phyloP scores from a whole-genome alignment of 2,888 invertebrate genomes.

The Mesorhabditis belari region DNA sequence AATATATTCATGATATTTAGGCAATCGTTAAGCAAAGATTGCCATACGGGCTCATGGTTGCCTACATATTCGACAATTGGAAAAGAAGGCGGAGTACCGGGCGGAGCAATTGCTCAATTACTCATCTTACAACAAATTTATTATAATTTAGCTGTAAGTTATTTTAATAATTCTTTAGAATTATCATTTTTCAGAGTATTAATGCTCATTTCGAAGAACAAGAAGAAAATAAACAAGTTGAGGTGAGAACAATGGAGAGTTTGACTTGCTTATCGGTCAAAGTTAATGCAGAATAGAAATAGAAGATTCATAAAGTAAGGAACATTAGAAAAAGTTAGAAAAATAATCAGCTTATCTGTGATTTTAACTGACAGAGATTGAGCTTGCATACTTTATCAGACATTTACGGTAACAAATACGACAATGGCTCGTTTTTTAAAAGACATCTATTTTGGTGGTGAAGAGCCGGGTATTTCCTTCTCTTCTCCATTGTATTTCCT shows the following conservation, averaged over 20 bases:
- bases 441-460: too few species aligned
- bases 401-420: too few species aligned
- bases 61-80: background rate
- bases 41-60: background rate
- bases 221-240: background rate
- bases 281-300: too few species aligned
- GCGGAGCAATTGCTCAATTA: conserved; percentile 28
- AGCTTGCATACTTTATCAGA: too few species aligned
- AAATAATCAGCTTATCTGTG: too few species aligned
- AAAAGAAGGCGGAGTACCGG: conserved; percentile 8
- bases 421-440: too few species aligned
- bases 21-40: background rate
- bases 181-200: background rate
- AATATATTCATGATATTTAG: background rate
- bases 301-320: too few species aligned
- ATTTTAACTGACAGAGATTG: too few species aligned
- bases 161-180: background rate
- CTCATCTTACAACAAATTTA: conserved; percentile 34
- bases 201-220: background rate
- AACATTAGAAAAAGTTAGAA: too few species aligned
- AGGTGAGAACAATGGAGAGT: background rate
- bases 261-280: too few species aligned
- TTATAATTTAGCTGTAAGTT: conserved; percentile 22
- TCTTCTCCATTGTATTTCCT: too few species aligned
- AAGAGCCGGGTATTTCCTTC: too few species aligned